Base-by-base conservation (phyloP, 2,113 vertebrate species). In the Sturnira hondurensis region DNA sequence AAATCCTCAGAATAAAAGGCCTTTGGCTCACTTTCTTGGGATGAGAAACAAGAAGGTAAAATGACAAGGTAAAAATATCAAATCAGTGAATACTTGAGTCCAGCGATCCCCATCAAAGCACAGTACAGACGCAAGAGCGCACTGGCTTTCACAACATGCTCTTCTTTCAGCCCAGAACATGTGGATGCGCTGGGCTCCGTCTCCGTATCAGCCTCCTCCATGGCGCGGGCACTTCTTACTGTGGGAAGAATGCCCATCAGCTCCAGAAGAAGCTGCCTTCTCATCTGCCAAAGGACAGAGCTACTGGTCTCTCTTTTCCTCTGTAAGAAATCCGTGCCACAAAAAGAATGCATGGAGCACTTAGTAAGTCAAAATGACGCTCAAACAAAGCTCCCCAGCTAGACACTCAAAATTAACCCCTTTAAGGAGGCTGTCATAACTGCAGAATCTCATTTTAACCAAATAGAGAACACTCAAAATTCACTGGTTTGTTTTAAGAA, bases 261-360 rank as follows among this genome's bases (percentile, higher is more conserved):
- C 97, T 99, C 99, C 96, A 99, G 98, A 47, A 99, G 99, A 97
- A 99, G 99, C 98, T 99, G 99, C 76, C 99, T 98, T 78, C 99
- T 99, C 99, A 99, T 99, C 95, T 99, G 99, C 99, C 99, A 99
- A 82, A 99, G 99, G 77, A 99, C 99, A 0, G 99, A 99, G 97
- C 99, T 99, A 98, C 99, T 99, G 83, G 97, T 98, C 96, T 99
- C 99, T 93, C 98, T 98, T 98, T 99, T 99, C 94, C 99, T 98
- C 99, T 99, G 98, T 3, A 58, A 7, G 19, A 97, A 87, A 93
- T 36, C 82, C 1, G 14, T 70, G 36, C 45, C 84, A 94, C 81
- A 96, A 65, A 96, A 93, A 70, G 73, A 92, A n/a, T n/a, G n/a
- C n/a, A 88, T 61, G 4, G n/a, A 50, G 17, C 9, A 84, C 28